A percentile compares a stretch with the other conserved stretches of the same genome.
Evolutionary conservation across 2,113 vertebrate genomes (phyloP).

Genomic region (Phrynocephalus versicolor): DNA sequence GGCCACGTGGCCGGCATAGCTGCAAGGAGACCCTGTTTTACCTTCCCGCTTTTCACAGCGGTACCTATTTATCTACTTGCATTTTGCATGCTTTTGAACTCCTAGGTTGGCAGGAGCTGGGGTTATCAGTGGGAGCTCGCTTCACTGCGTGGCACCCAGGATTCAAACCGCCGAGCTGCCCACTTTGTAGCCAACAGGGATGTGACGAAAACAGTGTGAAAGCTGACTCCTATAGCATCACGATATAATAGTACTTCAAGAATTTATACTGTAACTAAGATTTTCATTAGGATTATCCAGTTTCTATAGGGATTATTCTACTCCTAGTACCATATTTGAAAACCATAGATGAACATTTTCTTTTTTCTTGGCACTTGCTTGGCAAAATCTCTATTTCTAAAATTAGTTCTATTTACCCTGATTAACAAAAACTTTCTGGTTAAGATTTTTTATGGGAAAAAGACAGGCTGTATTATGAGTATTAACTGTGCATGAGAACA

Average conservation of each 20-base stretch:
- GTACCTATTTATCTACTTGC: no score
- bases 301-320: constrained; percentile 8
- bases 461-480: constrained; percentile 75
- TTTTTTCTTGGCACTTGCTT: constrained; percentile 37
- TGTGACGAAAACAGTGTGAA: constrained; percentile 40
- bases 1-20: no score
- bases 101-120: no score
- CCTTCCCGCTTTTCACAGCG: no score
- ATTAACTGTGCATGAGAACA: constrained; percentile 83
- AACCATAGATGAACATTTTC: constrained; percentile 16
- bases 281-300: background rate
- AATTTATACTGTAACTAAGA: constrained; percentile 47
- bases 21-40: no score
- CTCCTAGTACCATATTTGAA: background rate
- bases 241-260: constrained; percentile 56
- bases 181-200: no score
- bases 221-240: constrained; percentile 40
- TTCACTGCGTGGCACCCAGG: no score
- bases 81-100: no score
- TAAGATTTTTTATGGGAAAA: constrained; percentile 73
- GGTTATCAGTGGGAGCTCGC: no score
- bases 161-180: no score
- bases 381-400: constrained; percentile 49
- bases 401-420: constrained; percentile 63
- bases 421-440: constrained; percentile 72